Evolutionary conservation across 2,888 invertebrate genomes (phyloP), one percentile per base, ranked within the genome.

Genomic region (Pyrocoelia pectoralis): DNA sequence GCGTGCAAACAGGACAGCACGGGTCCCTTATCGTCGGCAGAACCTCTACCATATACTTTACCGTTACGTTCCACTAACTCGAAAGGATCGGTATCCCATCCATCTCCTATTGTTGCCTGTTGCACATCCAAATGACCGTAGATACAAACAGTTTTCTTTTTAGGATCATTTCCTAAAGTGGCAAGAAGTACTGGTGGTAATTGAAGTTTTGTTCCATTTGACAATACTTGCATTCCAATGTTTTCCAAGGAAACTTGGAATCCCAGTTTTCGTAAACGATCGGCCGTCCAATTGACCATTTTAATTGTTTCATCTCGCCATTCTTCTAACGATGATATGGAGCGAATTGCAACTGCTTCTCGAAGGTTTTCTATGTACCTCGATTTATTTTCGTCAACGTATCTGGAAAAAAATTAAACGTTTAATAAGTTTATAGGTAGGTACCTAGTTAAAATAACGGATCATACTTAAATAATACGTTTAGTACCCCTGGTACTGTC

Each of bases 121-220:
- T 98, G 98, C 0, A 99, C 99, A 84, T 99, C 99, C 76, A 99
- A 86, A 83, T 99, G 99, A 0, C 98, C 98, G 81, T 99, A 99
- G 59, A 99, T 85, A 61, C 94, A 88, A 46, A 99, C 88, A 3
- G 98, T 99, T 77, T 95, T 96, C 83, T 98, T 98, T 40, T 86
- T 86, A 0, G 88, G 83, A 77, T 97, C 94, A 70, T 86, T 87
- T 70, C 96, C 96, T 51, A 97, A 83, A 29, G 83, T 83, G 41
- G 91, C 97, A 28, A 96, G 83, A 48, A 98, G 79, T 3, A 94
- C 92, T 17, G 96, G 95, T 1, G 98, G 98, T 52, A 97, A 82
- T 51, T 89, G 88, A 48, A 97, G 83, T 76, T 86, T 81, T 58
- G 83, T 82, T 0, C 93, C 94, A 80, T 91, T 89, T 0, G 87